These are phyloP conservation scores for Ericerus pela DNA, from an alignment of 1,140 invertebrate genomes.

Conservation along the genomic window DNA sequence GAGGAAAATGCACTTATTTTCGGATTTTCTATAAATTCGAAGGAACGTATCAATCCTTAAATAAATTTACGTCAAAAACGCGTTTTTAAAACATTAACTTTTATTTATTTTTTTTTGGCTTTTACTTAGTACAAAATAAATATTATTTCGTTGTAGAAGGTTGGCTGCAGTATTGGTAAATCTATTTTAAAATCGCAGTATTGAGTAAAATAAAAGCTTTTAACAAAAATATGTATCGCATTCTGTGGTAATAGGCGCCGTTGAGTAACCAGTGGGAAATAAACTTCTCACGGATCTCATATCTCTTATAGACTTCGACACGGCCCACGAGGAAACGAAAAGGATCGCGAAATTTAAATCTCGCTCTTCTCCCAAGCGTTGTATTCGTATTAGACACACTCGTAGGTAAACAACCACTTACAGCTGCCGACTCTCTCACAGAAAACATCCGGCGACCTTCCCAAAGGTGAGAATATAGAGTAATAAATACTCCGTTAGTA, in stretches of 20 bases:
- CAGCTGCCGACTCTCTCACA: neutral
- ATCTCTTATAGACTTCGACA: neutral
- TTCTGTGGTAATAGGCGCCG: constrained; percentile 5
- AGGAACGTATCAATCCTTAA: too few relatives aligned
- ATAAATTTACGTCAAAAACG: too few relatives aligned
- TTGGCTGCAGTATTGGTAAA: too few relatives aligned
- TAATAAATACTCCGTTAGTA: neutral
- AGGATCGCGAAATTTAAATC: neutral
- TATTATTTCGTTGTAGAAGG: too few relatives aligned
- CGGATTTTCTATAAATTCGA: too few relatives aligned
- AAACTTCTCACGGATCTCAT: neutral
- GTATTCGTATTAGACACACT: neutral
- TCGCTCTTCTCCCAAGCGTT: constrained; percentile 3
- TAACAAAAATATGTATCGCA: too few relatives aligned
- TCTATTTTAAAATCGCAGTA: too few relatives aligned
- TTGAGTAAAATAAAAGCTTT: too few relatives aligned
- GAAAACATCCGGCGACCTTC: neutral
- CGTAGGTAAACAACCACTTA: neutral
- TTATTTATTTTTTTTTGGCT: too few relatives aligned
- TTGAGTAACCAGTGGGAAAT: neutral
- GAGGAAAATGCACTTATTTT: too few relatives aligned
- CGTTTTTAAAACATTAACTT: too few relatives aligned
- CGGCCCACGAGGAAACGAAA: neutral
- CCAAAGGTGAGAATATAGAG: neutral
- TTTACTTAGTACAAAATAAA: too few relatives aligned